These are phyloP conservation scores for Drosophila fuyamai DNA, from an alignment of 1,140 invertebrate species.

Conservation along the genomic window DNA sequence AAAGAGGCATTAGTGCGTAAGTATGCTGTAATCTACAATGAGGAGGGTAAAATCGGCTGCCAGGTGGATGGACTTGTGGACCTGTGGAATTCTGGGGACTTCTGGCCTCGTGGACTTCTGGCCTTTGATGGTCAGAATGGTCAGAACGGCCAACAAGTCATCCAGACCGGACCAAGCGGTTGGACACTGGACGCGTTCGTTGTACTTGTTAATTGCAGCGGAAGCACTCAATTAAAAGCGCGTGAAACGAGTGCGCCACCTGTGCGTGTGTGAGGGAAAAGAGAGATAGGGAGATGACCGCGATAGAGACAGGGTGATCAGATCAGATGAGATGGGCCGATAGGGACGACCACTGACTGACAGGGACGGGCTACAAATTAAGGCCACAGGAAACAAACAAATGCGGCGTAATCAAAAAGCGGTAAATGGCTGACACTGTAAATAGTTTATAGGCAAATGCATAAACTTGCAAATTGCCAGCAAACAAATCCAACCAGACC, in stretches of 20 bases:
- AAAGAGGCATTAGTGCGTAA: slow-evolving; percentile 78
- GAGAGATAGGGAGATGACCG: not conserved
- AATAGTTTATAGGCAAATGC: slow-evolving; percentile 74
- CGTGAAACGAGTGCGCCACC: slow-evolving; percentile 80
- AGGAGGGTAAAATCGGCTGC: slow-evolving; percentile 33
- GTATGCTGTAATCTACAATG: slow-evolving; percentile 67
- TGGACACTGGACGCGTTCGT: slow-evolving; percentile 63
- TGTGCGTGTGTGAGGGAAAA: slow-evolving; percentile 9
- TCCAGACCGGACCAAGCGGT: slow-evolving; percentile 43
- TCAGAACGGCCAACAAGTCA: slow-evolving; percentile 25
- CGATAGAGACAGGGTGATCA: not conserved
- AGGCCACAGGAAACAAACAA: slow-evolving; percentile 80
- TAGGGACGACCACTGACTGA: slow-evolving; percentile 16
- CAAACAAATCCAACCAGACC: slow-evolving; percentile 39
- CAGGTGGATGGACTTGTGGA: not conserved
- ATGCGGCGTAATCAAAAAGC: slow-evolving; percentile 81
- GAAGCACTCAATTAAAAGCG: slow-evolving; percentile 83
- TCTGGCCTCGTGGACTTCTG: slow-evolving; percentile 14
- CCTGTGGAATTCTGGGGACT: slow-evolving; percentile 15
- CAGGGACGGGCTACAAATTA: slow-evolving; percentile 64
- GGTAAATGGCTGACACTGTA: slow-evolving; percentile 77
- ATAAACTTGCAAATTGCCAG: slow-evolving; percentile 67
- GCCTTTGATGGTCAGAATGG: slow-evolving; percentile 23
- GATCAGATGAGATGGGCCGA: not conserved
- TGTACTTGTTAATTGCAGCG: slow-evolving; percentile 83